phyloP scores from a whole-genome alignment of 2,113 vertebrate species.

The Pomatorhinus ruficollis region DNA sequence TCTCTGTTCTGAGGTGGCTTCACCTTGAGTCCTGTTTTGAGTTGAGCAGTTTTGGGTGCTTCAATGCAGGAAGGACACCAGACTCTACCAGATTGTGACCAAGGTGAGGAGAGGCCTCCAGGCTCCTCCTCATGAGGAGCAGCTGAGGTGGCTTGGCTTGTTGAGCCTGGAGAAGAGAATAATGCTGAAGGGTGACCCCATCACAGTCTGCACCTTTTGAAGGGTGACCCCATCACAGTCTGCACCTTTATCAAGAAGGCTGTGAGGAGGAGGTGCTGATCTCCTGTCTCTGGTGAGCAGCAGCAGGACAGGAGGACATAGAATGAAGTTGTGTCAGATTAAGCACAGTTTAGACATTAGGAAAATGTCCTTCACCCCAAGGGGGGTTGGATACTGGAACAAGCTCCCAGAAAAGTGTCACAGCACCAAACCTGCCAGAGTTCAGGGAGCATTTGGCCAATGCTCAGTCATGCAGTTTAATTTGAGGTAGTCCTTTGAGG shows the following conservation, averaged over 20 bases:
- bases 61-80: not conserved
- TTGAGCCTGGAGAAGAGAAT: not conserved
- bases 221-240: not conserved
- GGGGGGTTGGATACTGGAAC: not conserved
- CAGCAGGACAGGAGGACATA: fast-evolving
- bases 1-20: not conserved
- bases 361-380: not conserved
- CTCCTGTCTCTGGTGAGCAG: not conserved
- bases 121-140: not conserved
- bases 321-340: not conserved
- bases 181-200: no score
- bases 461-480: not conserved
- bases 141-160: not conserved
- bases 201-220: no score
- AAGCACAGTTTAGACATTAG: not conserved
- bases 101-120: fast-evolving
- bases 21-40: not conserved
- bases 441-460: not conserved
- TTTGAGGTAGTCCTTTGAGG: not conserved
- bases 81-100: not conserved
- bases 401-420: not conserved
- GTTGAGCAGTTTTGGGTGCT: not conserved
- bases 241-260: not conserved
- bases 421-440: not conserved
- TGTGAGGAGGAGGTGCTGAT: not conserved